Conservation (phyloP, 2,113 vertebrate genomes). For the Chionomys nivalis region DNA sequence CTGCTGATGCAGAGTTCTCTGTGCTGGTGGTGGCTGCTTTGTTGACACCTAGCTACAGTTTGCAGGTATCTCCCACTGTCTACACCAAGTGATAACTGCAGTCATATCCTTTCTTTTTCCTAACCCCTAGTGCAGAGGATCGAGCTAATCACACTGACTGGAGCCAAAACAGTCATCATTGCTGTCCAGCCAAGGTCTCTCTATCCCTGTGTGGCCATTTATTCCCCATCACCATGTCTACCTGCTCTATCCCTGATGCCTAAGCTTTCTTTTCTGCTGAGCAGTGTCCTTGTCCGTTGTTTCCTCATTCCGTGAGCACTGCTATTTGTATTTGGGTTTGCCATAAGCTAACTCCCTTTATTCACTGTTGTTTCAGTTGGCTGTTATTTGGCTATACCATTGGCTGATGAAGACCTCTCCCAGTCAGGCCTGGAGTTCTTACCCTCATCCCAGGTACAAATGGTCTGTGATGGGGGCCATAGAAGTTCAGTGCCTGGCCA, state of each 20-base stretch:
- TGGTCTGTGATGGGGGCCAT: neutral
- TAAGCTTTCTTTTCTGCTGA: neutral
- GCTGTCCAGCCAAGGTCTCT: neutral
- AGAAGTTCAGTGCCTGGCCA: neutral
- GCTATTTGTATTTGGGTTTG: neutral
- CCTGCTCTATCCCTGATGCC: neutral
- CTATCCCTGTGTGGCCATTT: neutral
- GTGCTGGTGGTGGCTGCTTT: too few relatives aligned
- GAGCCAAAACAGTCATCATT: neutral
- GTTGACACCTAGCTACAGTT: fast-evolving
- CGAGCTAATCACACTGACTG: neutral
- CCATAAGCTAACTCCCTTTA: neutral
- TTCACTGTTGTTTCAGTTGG: too few relatives aligned
- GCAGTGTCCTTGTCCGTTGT: neutral
- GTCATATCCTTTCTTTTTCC: neutral
- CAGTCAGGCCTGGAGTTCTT: neutral
- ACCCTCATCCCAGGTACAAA: neutral
- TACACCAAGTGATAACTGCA: neutral
- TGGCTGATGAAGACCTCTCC: neutral
- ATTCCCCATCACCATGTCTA: neutral
- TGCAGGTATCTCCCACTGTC: fast-evolving
- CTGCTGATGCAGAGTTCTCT: neutral
- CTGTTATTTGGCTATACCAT: too few relatives aligned
- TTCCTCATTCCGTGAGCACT: fast-evolving
- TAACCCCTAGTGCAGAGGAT: neutral